Base-by-base conservation (phyloP, 2,888 invertebrate genomes). In the Limnephilus marmoratus region DNA sequence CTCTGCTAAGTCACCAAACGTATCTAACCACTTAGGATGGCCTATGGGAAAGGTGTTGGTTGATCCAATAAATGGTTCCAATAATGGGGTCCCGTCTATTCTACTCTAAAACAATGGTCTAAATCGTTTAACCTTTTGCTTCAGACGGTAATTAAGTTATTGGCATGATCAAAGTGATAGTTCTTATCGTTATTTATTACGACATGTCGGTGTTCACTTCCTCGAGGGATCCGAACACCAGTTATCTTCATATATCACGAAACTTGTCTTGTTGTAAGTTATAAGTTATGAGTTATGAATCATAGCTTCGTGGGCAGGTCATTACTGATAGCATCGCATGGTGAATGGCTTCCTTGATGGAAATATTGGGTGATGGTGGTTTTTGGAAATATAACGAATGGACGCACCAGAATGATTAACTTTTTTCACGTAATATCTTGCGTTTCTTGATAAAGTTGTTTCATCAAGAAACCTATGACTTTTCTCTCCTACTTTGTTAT, bases 251-350 rank as follows among this genome's bases (percentile, higher is more conserved):
- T 68, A 68, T 68, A 68, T 68, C 68, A 68, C 68, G 24, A n/a
- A 53, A 18, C 18, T 53, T 53, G 53, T 53, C 24, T n/a, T 41
- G 41, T 41, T 41, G 41, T 41, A 41, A 68, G 68, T 68, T 68
- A 68, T 68, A 3, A 24, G n/a, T 68, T 68, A 68, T 53, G 53
- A 18, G 18, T 53, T 53, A 53, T 68, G 68, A 68, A 24, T 68
- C 68, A 68, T 68, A 11, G n/a, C 68, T 7, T 68, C 68, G 68
- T 68, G 68, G 68, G 68, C 68, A 68, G 68, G 68, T 68, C 68
- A 68, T 68, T 68, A 68, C 68, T 68, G 68, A 68, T 68, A 68
- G 68, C 68, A 68, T 68, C 68, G 68, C 68, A 68, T 68, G 68
- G 68, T 24, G 68, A 24, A 68, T 68, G 24, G 24, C 68, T 68